Percentiles rank a stretch among this genome's conserved stretches.
Conservation (phyloP, 2,888 invertebrate genomes). For the Onthophagus sagittarius region DNA sequence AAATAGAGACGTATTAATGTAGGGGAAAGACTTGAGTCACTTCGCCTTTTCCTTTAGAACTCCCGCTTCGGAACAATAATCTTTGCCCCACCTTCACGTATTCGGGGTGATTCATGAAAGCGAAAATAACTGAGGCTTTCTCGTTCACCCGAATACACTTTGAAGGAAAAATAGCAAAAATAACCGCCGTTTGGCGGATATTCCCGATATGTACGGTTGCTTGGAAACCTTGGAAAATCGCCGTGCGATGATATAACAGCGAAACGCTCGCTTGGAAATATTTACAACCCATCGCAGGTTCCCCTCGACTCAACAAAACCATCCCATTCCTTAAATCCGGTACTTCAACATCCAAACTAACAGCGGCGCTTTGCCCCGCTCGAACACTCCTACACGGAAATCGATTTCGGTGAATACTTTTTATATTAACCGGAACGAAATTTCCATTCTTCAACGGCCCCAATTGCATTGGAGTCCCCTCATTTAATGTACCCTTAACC, state of each 20-base stretch:
- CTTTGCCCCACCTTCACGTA: conserved; percentile 76
- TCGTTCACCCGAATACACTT: conserved; percentile 76
- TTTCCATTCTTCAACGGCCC: conserved; percentile 74
- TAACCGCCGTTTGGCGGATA: conserved; percentile 90
- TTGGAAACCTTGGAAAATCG: conserved; percentile 80
- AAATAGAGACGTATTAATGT: neutral
- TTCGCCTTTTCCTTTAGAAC: conserved; percentile 82
- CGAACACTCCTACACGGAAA: conserved; percentile 84
- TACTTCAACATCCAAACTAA: conserved; percentile 63
- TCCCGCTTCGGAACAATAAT: conserved; percentile 78
- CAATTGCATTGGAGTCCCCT: conserved; percentile 74
- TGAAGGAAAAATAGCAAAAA: conserved; percentile 68
- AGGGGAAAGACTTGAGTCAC: conserved; percentile 70
- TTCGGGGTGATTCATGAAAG: conserved; percentile 87
- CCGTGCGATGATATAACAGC: conserved; percentile 83
- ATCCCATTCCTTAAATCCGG: conserved; percentile 74
- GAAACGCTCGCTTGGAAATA: conserved; percentile 77
- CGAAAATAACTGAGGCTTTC: conserved; percentile 80
- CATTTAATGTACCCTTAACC: conserved; percentile 78
- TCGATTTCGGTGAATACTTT: conserved; percentile 87
- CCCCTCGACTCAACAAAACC: conserved; percentile 65
- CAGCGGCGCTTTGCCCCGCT: conserved; percentile 86
- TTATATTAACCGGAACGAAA: conserved; percentile 73
- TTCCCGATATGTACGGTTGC: conserved; percentile 95
- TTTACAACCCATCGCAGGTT: conserved; percentile 44